Percentiles rank a stretch among this genome's conserved stretches.
Conservation (phyloP, 30 jellyfish, hydroid and myxozoan genomes). For the Nemopilema nomurai region DNA sequence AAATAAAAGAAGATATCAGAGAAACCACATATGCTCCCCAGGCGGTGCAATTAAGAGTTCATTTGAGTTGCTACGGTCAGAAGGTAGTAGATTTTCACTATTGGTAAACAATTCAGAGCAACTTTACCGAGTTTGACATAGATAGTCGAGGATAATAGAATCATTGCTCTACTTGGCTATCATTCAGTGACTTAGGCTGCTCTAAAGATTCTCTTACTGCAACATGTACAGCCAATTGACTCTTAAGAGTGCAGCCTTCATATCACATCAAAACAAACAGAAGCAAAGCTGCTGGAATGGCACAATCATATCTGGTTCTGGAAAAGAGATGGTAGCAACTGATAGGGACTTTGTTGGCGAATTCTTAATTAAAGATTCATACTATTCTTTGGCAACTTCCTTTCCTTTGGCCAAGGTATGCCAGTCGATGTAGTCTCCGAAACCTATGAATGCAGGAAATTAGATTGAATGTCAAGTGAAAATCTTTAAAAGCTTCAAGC, state of each 20-base stretch:
- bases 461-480: not conserved
- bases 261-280: not conserved
- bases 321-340: not conserved
- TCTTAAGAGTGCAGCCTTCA: not conserved
- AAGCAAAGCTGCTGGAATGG: not conserved
- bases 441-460: constrained; percentile 30
- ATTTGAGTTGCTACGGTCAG: not conserved
- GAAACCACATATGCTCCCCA: not conserved
- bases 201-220: too few species aligned
- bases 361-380: not conserved
- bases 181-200: too few species aligned
- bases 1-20: too few species aligned
- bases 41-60: not conserved
- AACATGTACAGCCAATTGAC: too few species aligned
- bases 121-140: too few species aligned
- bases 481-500: too few species aligned
- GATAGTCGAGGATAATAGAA: too few species aligned
- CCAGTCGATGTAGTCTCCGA: constrained; percentile 94
- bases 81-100: too few species aligned
- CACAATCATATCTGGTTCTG: not conserved
- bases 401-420: constrained; percentile 76
- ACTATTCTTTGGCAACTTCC: constrained; percentile 85
- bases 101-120: too few species aligned
- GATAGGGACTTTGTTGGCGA: not conserved
- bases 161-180: too few species aligned